Conservation (phyloP, 1,140 invertebrate species). For the Paramacrobiotus metropolitanus region DNA sequence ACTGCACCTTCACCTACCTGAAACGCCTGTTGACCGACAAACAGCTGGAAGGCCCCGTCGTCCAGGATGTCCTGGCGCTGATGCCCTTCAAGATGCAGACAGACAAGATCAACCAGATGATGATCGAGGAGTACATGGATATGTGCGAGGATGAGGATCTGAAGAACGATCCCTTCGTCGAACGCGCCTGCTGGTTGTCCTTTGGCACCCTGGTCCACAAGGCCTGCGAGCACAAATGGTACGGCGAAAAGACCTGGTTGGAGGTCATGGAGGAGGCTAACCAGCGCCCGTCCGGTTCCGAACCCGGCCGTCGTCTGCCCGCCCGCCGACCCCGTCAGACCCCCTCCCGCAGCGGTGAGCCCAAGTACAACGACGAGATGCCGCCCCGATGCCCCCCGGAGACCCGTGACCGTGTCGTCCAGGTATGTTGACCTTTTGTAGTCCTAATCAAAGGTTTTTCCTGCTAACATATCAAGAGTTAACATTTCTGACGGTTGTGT, state of each 20-base stretch:
- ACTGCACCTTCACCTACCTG: conserved; percentile 4
- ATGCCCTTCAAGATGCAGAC: background rate
- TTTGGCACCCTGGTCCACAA: background rate
- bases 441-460: too few species aligned
- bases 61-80: background rate
- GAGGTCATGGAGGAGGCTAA: too few species aligned
- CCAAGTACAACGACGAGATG: background rate
- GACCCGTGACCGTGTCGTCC: background rate
- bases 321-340: background rate
- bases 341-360: background rate
- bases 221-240: background rate
- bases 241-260: too few species aligned
- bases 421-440: too few species aligned
- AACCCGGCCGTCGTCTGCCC: too few species aligned
- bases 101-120: background rate
- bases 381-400: background rate
- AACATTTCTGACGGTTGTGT: too few species aligned
- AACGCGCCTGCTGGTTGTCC: conserved; percentile 1
- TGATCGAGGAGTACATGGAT: background rate
- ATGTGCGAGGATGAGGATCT: background rate
- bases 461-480: too few species aligned
- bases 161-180: background rate
- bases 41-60: background rate
- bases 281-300: too few species aligned
- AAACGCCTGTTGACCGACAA: background rate